A percentile compares a stretch with the other conserved stretches of the same genome.
Conservation (phyloP, 2,113 vertebrate species). For the Pedetes capensis region DNA sequence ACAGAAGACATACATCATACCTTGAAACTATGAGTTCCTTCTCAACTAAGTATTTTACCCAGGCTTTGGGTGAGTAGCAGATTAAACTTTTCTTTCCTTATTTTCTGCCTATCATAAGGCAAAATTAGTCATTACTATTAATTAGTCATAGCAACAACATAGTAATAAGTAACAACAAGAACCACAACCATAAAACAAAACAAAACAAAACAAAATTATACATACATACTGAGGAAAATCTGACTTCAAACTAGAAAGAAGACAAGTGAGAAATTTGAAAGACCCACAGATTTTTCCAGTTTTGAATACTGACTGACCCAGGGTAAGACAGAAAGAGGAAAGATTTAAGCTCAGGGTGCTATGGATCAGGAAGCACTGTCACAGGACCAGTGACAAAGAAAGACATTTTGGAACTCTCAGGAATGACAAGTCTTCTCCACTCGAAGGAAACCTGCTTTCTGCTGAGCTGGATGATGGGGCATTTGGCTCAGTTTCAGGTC, state of each 20-base stretch:
- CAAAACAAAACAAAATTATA: not conserved
- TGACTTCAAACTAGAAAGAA: not conserved
- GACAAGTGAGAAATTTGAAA: not conserved
- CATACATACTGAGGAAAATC: not conserved
- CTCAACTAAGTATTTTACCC: not conserved
- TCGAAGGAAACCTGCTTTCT: not conserved
- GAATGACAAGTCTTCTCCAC: not conserved
- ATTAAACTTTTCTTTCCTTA: constrained; percentile 32
- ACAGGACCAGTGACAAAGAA: not conserved
- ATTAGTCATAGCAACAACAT: not conserved
- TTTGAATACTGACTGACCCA: not conserved
- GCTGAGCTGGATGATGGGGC: not conserved
- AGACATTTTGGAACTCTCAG: not conserved
- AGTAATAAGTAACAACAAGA: not conserved
- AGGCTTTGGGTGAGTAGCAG: not conserved
- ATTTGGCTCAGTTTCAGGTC: not conserved
- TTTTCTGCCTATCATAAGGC: not conserved
- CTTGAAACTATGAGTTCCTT: not conserved
- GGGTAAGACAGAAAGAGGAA: not conserved
- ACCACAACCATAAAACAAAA: not conserved
- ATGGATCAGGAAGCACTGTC: not conserved
- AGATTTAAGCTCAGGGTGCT: not conserved
- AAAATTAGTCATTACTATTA: not conserved
- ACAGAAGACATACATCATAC: not conserved
- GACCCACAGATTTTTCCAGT: not conserved